These are phyloP conservation scores for Antedon mediterranea DNA, from an alignment of 53 echinoderm and acorn worm genomes.

Conservation along the genomic window DNA sequence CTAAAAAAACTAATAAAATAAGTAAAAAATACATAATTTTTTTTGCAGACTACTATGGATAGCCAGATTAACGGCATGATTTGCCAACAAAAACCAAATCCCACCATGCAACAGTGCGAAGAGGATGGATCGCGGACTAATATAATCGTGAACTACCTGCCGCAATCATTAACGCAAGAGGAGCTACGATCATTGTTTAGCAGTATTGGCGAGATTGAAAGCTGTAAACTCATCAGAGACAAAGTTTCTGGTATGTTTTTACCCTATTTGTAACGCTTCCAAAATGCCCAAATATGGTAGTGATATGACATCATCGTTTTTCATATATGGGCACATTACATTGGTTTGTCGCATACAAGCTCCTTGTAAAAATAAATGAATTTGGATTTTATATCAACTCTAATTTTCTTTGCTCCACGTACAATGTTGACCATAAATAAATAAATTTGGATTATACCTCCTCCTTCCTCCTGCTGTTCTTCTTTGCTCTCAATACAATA, in stretches of 20 bases:
- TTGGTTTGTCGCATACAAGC: too few relatives aligned
- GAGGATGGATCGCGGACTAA: constrained; percentile 82
- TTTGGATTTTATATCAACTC: too few relatives aligned
- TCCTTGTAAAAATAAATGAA: too few relatives aligned
- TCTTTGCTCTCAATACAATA: too few relatives aligned
- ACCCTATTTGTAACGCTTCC: neutral
- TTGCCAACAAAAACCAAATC: constrained; percentile 32
- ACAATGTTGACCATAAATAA: too few relatives aligned
- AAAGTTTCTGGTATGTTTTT: constrained; percentile 72
- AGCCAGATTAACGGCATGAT: constrained; percentile 36
- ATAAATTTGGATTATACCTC: too few relatives aligned
- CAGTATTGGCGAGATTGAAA: constrained; percentile 91
- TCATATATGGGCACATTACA: too few relatives aligned
- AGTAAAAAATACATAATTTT: too few relatives aligned
- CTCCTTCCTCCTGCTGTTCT: too few relatives aligned
- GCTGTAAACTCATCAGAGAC: constrained; percentile 89
- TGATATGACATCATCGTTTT: too few relatives aligned
- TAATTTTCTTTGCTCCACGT: too few relatives aligned
- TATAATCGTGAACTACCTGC: constrained; percentile 94
- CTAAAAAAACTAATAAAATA: too few relatives aligned
- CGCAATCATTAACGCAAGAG: constrained; percentile 93
- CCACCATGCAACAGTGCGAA: constrained; percentile 67
- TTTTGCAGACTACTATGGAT: constrained; percentile 16
- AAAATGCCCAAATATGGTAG: neutral
- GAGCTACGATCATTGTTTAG: constrained; percentile 88